Conservation (phyloP, 2,113 vertebrate species). For the Silurus meridionalis region DNA sequence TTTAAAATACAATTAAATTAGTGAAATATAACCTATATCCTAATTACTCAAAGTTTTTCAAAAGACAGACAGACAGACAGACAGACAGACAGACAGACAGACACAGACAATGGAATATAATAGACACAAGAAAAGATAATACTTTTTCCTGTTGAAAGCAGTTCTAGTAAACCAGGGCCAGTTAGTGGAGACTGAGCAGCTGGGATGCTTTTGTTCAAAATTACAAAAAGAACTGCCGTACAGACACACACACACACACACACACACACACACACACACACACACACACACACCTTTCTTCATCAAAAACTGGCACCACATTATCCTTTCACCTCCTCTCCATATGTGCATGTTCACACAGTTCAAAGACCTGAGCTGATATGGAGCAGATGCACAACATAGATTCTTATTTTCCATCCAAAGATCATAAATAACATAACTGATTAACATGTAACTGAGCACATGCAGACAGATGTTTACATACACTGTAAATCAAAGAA, state of each 20-base stretch:
- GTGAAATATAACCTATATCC: background rate
- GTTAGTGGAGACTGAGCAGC: constrained; percentile 21
- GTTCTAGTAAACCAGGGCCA: constrained; percentile 1
- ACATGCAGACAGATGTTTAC: background rate
- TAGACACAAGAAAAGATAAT: too few relatives aligned
- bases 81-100: background rate
- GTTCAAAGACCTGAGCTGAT: constrained; percentile 15
- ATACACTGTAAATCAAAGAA: too few relatives aligned
- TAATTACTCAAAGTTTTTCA: too few relatives aligned
- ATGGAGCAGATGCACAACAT: background rate
- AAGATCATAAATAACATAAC: background rate
- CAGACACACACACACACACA: background rate
- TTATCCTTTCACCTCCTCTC: constrained; percentile 27
- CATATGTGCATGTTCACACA: constrained; percentile 26
- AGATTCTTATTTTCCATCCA: background rate
- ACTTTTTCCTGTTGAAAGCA: constrained; percentile 8
- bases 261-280: constrained; percentile 29
- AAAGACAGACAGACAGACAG: background rate
- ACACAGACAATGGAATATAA: too few relatives aligned
- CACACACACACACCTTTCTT: constrained; percentile 43
- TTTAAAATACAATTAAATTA: background rate
- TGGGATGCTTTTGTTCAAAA: constrained; percentile 49
- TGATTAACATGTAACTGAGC: background rate
- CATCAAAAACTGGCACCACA: constrained; percentile 38
- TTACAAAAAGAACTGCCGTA: constrained; percentile 36